phyloP scores from a whole-genome alignment of 2,113 vertebrate genomes.

The Pseudorhombus dupliciocellatus region DNA sequence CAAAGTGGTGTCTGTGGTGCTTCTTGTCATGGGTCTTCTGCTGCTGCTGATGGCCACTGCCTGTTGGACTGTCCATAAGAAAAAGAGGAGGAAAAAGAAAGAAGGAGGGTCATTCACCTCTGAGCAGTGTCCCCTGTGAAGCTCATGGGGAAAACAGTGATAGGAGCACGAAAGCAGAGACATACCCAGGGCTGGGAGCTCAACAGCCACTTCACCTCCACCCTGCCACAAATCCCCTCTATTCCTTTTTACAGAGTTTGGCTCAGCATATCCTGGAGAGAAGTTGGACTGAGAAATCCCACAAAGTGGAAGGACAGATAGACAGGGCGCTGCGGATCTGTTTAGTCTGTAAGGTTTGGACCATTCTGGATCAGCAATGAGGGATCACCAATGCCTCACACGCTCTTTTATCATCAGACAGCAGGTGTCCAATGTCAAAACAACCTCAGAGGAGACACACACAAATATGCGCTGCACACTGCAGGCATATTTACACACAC shows the following conservation, averaged over 20 bases:
- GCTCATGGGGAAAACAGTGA: constrained; percentile 13
- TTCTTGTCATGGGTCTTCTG: constrained; percentile 82
- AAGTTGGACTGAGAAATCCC: constrained; percentile 33
- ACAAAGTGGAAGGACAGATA: constrained; percentile 17
- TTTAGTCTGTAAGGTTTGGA: constrained; percentile 50
- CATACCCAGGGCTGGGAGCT: constrained; percentile 13
- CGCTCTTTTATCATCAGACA: constrained; percentile 63
- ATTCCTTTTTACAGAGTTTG: constrained; percentile 49
- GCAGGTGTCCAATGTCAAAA: constrained; percentile 82
- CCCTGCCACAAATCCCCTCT: constrained; percentile 28
- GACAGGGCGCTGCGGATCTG: constrained; percentile 39
- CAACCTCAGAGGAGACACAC: constrained; percentile 69
- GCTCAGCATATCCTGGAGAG: constrained; percentile 29
- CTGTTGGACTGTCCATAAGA: constrained; percentile 87
- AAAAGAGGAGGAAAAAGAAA: constrained; percentile 83
- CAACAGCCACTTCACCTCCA: constrained; percentile 25
- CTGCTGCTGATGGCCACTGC: constrained; percentile 84
- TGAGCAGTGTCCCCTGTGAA: constrained; percentile 88
- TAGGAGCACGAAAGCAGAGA: constrained; percentile 41
- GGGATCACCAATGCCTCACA: constrained; percentile 43
- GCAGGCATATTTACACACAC: constrained; percentile 59
- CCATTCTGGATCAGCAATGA: constrained; percentile 45
- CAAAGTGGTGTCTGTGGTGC: constrained; percentile 88
- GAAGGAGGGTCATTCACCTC: constrained; percentile 79
- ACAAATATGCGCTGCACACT: constrained; percentile 57